Base-by-base conservation (phyloP, 2,797 vertebrate species). In the Molossus molossus region DNA sequence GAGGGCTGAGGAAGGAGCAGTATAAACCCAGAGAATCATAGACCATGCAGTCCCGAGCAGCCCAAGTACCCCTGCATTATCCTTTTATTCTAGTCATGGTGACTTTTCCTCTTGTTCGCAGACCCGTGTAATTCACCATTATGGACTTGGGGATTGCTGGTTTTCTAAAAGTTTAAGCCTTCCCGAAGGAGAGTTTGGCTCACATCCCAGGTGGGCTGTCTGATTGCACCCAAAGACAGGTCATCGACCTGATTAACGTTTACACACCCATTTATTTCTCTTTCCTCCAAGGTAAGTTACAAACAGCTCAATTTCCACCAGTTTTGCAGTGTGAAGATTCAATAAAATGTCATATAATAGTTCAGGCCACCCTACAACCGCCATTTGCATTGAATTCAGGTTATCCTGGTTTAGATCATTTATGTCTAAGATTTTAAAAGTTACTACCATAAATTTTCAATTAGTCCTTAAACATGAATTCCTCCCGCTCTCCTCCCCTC, bases 261-360 rank as follows among this genome's bases (percentile, higher is more conserved):
- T 91, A 70, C 76, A 53, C 29, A 29, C 86, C 40, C 60, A 10
- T 87, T 86, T 79, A 76, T 94, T 96, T 95, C 67, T 93, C 95
- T 96, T 83, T 86, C 58, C 75, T 96, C 94, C 64, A 77, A 97
- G 92, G 53, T 9, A 83, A 72, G 69, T 90, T 84, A 79, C 90
- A 94, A 94, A 96, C 77, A 67, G 93, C 91, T 96, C 94, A 64
- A 95, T 94, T 96, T 82, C 93, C 80, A 92, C 9, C 55, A 65
- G 25, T 62, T 96, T 96, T 67, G 86, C 58, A n/a, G 29, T 67
- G 57, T 48, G 23, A 67, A n/a, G 77, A 91, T 79, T 89, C 88
- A 64, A 6, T 83, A 50, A 90, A 92, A 75, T 86, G 72, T 55
- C 87, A 29, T 33, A 13, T 33, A 91, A 45, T 70, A 3, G 6